Evolutionary conservation across 2,797 vertebrate species (phyloP), one percentile per base, ranked within the genome.

Genomic region (Sitta carolinensis): DNA sequence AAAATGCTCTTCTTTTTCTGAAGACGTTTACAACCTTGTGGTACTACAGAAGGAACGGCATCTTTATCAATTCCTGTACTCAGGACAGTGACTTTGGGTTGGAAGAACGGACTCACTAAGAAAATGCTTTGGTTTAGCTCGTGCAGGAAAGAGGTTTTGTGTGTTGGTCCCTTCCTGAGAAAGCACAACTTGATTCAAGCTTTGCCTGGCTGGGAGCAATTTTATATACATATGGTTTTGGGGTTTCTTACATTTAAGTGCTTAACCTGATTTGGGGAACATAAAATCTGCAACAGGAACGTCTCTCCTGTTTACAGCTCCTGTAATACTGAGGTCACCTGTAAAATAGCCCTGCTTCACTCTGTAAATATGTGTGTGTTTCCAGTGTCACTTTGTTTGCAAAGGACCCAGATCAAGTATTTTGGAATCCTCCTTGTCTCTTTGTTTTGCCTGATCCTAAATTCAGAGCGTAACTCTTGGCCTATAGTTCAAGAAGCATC

Each of bases 351-450:
- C 76, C 61, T 40, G 12, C 42, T 58, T 55, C 34, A 30, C 45
- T 91, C 77, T 94, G 92, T 94, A 93, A 84, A 94, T 95, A 96
- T 1, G 52, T 91, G 51, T 4, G 3, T 47, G 83, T 96, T 95
- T 67, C 82, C 43, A 32, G 5, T 54, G 40, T 40, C 55, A 40
- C 47, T 77, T 74, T 66, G 50, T 55, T 85, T 48, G 40, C 5
- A 4, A 84, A 89, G 57, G 0, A 1, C 68, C 47, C 48, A 7
- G 6, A 55, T 72, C 27, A 16, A 52, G 0, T 64, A 54, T 25
- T 74, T 5, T 40, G 5, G 59, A 69, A 76, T 29, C 26, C 10
- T 67, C 16, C 10, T 42, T 1, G 0, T 51, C 68, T 58, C 73
- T 59, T 38, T 5, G 7, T 67, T 75, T 59, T 40, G 36, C 40